Conservation (phyloP, 2,797 vertebrate genomes). For the Macropodus opercularis region DNA sequence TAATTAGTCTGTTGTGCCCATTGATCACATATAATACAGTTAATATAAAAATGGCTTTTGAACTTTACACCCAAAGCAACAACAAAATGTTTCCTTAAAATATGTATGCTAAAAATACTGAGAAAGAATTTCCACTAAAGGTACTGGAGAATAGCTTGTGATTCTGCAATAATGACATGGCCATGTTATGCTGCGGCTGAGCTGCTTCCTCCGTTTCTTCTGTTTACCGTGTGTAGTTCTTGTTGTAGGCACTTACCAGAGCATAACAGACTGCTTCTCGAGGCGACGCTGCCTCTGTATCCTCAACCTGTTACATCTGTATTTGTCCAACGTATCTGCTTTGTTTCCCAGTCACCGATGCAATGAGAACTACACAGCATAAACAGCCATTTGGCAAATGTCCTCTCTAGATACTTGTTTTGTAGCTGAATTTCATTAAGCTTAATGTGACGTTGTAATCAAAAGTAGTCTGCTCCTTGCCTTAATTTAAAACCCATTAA, state of each 20-base stretch:
- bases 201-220: conserved; percentile 55
- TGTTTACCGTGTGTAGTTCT: conserved; percentile 72
- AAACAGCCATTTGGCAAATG: conserved; percentile 77
- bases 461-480: conserved; percentile 74
- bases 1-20: conserved; percentile 83
- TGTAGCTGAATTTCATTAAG: conserved; percentile 79
- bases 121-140: conserved; percentile 81
- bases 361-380: conserved; percentile 74
- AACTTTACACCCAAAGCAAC: conserved; percentile 87
- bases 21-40: conserved; percentile 86
- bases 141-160: conserved; percentile 78
- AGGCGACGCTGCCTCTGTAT: conserved; percentile 57
- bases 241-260: conserved; percentile 87
- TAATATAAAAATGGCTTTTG: conserved; percentile 89
- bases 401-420: conserved; percentile 70
- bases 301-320: conserved; percentile 58
- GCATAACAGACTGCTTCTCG: conserved; percentile 66
- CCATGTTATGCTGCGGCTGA: conserved; percentile 60
- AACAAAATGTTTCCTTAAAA: conserved; percentile 83
- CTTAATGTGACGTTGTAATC: conserved; percentile 78
- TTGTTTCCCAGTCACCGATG: conserved; percentile 59
- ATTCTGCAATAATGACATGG: conserved; percentile 76
- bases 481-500: conserved; percentile 81
- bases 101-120: conserved; percentile 86
- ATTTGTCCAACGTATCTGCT: conserved; percentile 35